phyloP scores from a whole-genome alignment of 64 coral and sea anemone genomes.

The Orbicella faveolata region DNA sequence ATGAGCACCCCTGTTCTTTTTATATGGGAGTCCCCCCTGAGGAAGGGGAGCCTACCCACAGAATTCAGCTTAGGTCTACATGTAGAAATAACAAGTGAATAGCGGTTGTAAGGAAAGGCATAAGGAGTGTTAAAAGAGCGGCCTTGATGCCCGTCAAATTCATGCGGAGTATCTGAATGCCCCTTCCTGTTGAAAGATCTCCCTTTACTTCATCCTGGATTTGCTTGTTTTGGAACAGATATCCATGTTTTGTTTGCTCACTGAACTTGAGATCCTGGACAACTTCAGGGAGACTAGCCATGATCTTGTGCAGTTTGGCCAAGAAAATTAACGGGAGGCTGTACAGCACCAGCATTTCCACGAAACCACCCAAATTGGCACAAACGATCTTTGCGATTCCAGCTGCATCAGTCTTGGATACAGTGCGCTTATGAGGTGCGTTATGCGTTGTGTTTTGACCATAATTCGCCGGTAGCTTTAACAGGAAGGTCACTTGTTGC shows the following conservation, averaged over 20 bases:
- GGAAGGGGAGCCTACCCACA: too few species aligned
- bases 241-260: conserved; percentile 24
- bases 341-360: conserved; percentile 62
- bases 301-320: conserved; percentile 66
- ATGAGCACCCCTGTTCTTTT: too few species aligned
- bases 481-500: too few species aligned
- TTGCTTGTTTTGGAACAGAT: conserved; percentile 48
- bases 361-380: conserved; percentile 19
- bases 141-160: conserved; percentile 62
- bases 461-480: not conserved
- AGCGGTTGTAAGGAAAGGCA: conserved; percentile 63
- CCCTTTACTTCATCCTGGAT: conserved; percentile 14
- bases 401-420: not conserved
- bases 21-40: too few species aligned
- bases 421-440: not conserved
- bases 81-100: conserved; percentile 62
- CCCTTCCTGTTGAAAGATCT: conserved; percentile 14
- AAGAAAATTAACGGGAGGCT: conserved; percentile 65
- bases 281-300: conserved; percentile 35
- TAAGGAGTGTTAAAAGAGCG: conserved; percentile 37
- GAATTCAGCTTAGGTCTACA: conserved; percentile 20
- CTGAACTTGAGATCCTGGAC: conserved; percentile 59
- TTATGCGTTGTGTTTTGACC: not conserved
- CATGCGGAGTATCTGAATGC: conserved; percentile 72
- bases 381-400: conserved; percentile 38